A percentile compares a stretch with the other conserved stretches of the same genome.
Conservation (phyloP, 2,888 invertebrate species). For the Leucoma salicis region DNA sequence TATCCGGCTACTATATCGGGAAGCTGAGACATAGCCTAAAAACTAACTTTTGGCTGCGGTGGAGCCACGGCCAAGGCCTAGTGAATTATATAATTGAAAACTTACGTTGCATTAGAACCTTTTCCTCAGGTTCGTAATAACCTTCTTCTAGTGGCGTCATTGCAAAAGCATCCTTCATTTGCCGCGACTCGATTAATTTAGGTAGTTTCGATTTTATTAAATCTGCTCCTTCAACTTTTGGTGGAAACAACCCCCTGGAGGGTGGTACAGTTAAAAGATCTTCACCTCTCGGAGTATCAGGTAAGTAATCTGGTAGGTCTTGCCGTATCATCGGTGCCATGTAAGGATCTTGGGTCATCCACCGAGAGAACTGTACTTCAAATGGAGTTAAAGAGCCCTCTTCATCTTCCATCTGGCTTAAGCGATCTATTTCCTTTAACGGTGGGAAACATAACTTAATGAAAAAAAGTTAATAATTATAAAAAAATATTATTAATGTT, state of each 20-base stretch:
- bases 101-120: slow-evolving; percentile 34
- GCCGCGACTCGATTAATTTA: slow-evolving; percentile 2
- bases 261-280: slow-evolving; percentile 1
- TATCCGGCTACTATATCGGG: too few species aligned
- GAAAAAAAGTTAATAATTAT: too few species aligned
- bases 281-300: slow-evolving; percentile 8
- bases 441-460: neutral
- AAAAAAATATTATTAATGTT: too few species aligned
- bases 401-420: slow-evolving; percentile 44
- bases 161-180: slow-evolving; percentile 41
- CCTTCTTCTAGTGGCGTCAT: slow-evolving; percentile 52
- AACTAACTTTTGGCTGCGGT: too few species aligned
- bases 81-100: too few species aligned
- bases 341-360: slow-evolving; percentile 32
- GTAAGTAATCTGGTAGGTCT: slow-evolving; percentile 1
- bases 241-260: too few species aligned
- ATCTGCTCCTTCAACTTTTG: slow-evolving; percentile 2
- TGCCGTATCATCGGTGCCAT: neutral
- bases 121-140: slow-evolving; percentile 40
- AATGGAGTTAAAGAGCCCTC: slow-evolving; percentile 28
- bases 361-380: slow-evolving; percentile 34
- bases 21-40: too few species aligned
- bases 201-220: neutral
- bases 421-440: slow-evolving; percentile 57
- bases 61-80: too few species aligned